A percentile compares a stretch with the other conserved stretches of the same genome.
Conservation (phyloP, 2,113 vertebrate genomes). For the Pelobates fuscus region DNA sequence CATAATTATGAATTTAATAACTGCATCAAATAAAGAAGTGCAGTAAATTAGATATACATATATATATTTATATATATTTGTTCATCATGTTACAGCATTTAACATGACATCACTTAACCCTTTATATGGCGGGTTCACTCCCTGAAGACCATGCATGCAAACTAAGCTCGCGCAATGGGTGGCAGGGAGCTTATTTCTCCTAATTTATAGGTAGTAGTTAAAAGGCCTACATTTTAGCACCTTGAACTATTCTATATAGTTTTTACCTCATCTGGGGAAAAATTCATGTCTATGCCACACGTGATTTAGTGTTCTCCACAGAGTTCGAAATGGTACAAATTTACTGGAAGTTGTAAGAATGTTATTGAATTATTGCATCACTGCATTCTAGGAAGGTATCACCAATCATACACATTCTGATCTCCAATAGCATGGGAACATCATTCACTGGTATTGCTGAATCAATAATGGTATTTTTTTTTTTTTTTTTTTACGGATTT, state of each 20-base stretch:
- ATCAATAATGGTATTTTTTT: constrained; percentile 46
- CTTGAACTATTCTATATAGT: constrained; percentile 50
- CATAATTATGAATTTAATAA: constrained; percentile 63
- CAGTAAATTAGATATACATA: constrained; percentile 58
- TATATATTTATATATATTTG: constrained; percentile 57
- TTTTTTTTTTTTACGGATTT: constrained; percentile 49
- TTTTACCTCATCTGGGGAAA: constrained; percentile 52
- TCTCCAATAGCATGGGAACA: constrained; percentile 10
- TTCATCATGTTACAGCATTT: constrained; percentile 57
- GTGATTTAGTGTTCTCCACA: constrained; percentile 57
- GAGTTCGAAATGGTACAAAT: constrained; percentile 53
- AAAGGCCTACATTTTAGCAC: constrained; percentile 37
- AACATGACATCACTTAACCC: constrained; percentile 66
- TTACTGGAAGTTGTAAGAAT: constrained; percentile 58
- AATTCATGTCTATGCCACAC: constrained; percentile 44
- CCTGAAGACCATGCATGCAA: constrained; percentile 53
- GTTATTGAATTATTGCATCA: constrained; percentile 31
- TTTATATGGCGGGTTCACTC: constrained; percentile 52
- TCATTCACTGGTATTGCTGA: constrained; percentile 40
- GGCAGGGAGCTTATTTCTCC: constrained; percentile 33
- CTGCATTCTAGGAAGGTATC: constrained; percentile 53
- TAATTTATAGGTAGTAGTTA: constrained; percentile 60
- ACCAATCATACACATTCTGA: constrained; percentile 46
- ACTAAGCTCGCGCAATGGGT: constrained; percentile 48
- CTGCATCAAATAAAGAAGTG: constrained; percentile 67